These are phyloP conservation scores for Phodopus roborovskii DNA, from an alignment of 2,113 vertebrate genomes.

Conservation along the genomic window DNA sequence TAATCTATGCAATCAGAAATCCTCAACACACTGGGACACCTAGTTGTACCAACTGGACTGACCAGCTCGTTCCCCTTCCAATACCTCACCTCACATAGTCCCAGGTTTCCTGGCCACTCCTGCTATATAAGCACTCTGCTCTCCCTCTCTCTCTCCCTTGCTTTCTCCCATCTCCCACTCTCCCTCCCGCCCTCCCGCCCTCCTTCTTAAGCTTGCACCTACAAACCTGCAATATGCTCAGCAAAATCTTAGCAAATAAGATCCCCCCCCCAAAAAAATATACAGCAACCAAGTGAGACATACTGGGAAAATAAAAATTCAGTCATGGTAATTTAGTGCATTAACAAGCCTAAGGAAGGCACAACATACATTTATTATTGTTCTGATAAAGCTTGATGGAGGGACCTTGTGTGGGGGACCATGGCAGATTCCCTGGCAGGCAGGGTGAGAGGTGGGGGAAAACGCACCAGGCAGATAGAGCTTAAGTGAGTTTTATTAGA, in stretches of 20 bases:
- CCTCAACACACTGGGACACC: neutral
- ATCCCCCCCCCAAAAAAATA: neutral
- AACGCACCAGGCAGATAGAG: no score
- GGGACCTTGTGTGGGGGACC: no score
- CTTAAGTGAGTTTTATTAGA: no score
- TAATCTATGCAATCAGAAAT: slow-evolving; percentile 3
- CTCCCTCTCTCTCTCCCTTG: neutral
- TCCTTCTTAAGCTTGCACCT: neutral
- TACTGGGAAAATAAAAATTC: slow-evolving; percentile 1
- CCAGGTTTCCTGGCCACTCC: neutral
- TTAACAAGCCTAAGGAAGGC: neutral
- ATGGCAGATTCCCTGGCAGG: no score
- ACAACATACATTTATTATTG: neutral
- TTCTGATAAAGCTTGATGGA: no score
- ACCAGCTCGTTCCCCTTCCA: no score
- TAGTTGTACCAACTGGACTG: neutral
- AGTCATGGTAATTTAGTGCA: neutral
- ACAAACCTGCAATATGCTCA: neutral
- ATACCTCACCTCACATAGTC: neutral
- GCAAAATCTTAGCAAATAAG: slow-evolving; percentile 32
- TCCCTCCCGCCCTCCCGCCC: neutral
- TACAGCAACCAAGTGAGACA: neutral
- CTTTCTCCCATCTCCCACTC: neutral
- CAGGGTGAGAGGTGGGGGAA: no score
- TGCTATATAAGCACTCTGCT: neutral